Base-by-base conservation (phyloP, 2,113 vertebrate genomes). In the Macquaria ambigua region DNA sequence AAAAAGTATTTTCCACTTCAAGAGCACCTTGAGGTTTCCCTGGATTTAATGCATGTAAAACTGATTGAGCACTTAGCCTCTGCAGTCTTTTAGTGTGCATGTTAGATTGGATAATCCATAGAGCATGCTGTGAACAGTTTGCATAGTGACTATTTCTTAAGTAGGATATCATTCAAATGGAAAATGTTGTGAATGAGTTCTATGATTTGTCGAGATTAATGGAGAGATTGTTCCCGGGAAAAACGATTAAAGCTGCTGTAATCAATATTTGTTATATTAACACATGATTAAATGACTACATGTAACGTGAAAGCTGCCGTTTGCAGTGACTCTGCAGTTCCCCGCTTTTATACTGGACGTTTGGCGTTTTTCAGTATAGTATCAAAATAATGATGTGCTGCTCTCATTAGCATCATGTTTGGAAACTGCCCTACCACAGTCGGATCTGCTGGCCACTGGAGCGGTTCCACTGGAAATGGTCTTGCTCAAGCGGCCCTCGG, bases 31-130 rank as follows among this genome's bases (percentile, higher is more conserved):
- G 12, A 69, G 8, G 46, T 28, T 20, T 39, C 10, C 14, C 8
- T 39, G 46, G 46, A 63, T 63, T 63, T 72, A 53, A 7, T 41
- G 41, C 53, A 50, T 62, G 37, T 70, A 62, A 34, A 31, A 72
- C 23, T 41, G 48, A 55, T 46, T 31, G 77, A 69, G 64, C 20
- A 8, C 31, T 53, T 15, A 72, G 46, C 15, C 28, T 43, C 53
- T 37, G 52, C 52, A 58, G 39, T 55, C 68, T 53, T 63, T 25
- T 43, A 31, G 15, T n/a, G 39, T 50, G 69, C 58, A 43, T 74
- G 48, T 70, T 62, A 21, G 28, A 61, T 50, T 52, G 18, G 37
- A 61, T 76, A 41, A 83, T 62, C 53, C 43, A 50, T 21, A 21
- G 25, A 50, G 52, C 28, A 11, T 81, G 34, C 43, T 9, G 28